Percentiles rank a stretch among this genome's conserved stretches.
These are phyloP conservation scores for Fundulus diaphanus DNA, from an alignment of 2,797 vertebrate species.

Conservation along the genomic window DNA sequence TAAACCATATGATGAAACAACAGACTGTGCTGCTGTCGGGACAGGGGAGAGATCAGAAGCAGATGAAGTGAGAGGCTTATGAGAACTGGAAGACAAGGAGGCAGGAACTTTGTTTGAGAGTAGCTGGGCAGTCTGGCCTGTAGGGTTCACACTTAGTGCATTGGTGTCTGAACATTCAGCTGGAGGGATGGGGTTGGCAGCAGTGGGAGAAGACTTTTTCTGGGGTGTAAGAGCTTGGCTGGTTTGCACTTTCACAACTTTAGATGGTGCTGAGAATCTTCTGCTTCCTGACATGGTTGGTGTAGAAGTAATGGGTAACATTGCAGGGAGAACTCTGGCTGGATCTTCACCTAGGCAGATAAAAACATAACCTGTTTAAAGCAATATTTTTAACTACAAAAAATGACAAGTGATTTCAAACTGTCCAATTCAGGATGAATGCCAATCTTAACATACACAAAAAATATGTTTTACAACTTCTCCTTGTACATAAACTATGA, in stretches of 20 bases:
- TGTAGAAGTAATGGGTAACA: constrained; percentile 15
- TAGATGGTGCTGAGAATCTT: not conserved
- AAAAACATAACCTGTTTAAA: not conserved
- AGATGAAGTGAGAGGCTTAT: not conserved
- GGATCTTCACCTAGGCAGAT: not conserved
- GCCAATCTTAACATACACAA: too few species aligned
- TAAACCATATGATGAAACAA: not conserved
- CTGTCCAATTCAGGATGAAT: too few species aligned
- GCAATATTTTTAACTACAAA: too few species aligned
- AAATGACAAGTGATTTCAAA: too few species aligned
- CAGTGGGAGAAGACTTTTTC: not conserved
- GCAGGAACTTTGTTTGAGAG: not conserved
- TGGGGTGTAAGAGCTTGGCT: not conserved
- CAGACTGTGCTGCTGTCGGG: not conserved
- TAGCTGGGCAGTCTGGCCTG: not conserved
- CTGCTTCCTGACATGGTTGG: not conserved
- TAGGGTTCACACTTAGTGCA: not conserved
- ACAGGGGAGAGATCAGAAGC: not conserved
- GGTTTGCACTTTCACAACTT: not conserved
- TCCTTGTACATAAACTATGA: too few species aligned
- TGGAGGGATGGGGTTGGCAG: not conserved
- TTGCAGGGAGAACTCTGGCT: not conserved
- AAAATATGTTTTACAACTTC: too few species aligned
- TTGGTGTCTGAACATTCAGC: not conserved
- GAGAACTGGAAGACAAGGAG: not conserved